These are phyloP conservation scores for Clupea harengus DNA, from an alignment of 2,113 vertebrate species.

Conservation along the genomic window DNA sequence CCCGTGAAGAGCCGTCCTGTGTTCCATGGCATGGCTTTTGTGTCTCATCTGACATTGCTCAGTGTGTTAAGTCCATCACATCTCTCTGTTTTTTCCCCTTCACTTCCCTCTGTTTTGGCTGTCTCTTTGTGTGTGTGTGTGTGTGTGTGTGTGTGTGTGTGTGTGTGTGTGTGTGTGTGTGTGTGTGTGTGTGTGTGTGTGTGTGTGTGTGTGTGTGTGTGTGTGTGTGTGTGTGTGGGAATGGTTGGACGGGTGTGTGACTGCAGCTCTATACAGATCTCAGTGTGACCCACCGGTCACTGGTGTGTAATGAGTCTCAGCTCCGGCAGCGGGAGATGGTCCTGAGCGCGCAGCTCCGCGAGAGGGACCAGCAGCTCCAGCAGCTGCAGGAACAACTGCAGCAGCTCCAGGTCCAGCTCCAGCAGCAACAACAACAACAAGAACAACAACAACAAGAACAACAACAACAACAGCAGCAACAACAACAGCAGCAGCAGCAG, in stretches of 20 bases:
- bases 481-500: conserved; percentile 47
- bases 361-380: conserved; percentile 76
- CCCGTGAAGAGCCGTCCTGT: conserved; percentile 24
- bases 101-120: not conserved
- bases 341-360: conserved; percentile 74
- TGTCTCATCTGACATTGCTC: conserved; percentile 13
- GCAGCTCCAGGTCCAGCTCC: conserved; percentile 71
- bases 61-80: conserved; percentile 10
- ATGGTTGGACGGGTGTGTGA: conserved; percentile 26
- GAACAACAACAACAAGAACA: conserved; percentile 72
- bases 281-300: conserved; percentile 80
- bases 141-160: conserved; percentile 14
- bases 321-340: conserved; percentile 74
- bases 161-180: conserved; percentile 2
- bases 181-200: not conserved
- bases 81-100: conserved; percentile 17
- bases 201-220: not conserved
- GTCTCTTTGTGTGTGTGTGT: not conserved
- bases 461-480: conserved; percentile 50
- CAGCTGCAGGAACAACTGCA: conserved; percentile 76
- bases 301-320: conserved; percentile 76
- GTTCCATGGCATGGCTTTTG: conserved; percentile 6
- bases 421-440: conserved; percentile 72
- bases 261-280: conserved; percentile 85
- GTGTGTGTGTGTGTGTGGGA: no score